Evolutionary conservation across 2,113 vertebrate genomes (phyloP), one percentile per base, ranked within the genome.

Genomic region (Paramisgurnus dabryanus): DNA sequence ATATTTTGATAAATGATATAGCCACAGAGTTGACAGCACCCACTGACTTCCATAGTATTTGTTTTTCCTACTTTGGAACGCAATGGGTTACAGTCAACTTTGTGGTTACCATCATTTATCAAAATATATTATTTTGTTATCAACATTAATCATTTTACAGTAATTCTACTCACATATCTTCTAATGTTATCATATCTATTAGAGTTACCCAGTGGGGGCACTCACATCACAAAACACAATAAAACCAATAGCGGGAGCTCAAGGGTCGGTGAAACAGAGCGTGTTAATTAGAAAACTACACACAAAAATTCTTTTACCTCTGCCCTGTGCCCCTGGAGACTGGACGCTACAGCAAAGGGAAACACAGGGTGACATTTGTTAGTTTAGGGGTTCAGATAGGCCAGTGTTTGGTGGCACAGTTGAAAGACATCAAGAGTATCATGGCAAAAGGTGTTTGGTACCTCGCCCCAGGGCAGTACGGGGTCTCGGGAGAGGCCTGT

Each of bases 291-390:
- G 60, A 76, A 76, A 76, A 64, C 60, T 39, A 50, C 60, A 75
- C 72, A 50, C 5, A 58, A 7, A n/a, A 47, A 47, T 57, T 61
- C 17, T 40, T 64, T 13, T 67, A 82, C 55, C 55, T 9, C 22
- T 45, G 72, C 55, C 6, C 61, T 7, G 5, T 3, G 66, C 55
- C 82, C 71, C 82, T 5, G 15, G 78, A 66, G 78, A 64, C 47
- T 18, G 43, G 79, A 80, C 73, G 69, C 65, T 69, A 67, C n/a
- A 76, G 58, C 13, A 43, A 78, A 47, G 58, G 81, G 82, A 81
- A 81, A 83, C 82, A 82, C n/a, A 45, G 27, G 76, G 65, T 84
- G 85, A 82, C 85, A 68, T 79, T 61, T 82, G 82, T 78, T 85
- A 73, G 70, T 85, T 85, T 85, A 80, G 82, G 64, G 53, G 53